These are phyloP conservation scores for Dichetophora obliterata DNA, from an alignment of 2,888 invertebrate species.

Conservation along the genomic window DNA sequence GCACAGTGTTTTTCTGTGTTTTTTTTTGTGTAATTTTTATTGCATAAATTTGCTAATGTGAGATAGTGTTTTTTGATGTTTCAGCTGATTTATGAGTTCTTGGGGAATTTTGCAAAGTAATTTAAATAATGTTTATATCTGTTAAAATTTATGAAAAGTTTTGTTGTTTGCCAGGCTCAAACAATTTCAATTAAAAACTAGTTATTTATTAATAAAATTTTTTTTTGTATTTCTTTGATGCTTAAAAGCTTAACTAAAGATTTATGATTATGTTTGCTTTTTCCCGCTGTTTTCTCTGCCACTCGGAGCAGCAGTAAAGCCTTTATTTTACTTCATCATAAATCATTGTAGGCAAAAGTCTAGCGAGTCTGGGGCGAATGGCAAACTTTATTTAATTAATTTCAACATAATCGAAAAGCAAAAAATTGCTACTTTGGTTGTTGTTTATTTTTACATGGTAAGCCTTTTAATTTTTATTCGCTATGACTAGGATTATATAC, in stretches of 20 bases:
- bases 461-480: too few species aligned
- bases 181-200: slow-evolving; percentile 18
- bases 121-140: background rate
- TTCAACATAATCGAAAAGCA: slow-evolving; percentile 22
- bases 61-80: background rate
- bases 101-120: background rate
- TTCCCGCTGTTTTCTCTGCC: too few species aligned
- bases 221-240: background rate
- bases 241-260: slow-evolving; percentile 9
- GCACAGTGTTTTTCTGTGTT: background rate
- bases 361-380: slow-evolving; percentile 10
- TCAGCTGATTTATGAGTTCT: background rate
- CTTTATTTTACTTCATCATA: slow-evolving; percentile 21
- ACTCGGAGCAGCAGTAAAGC: too few species aligned
- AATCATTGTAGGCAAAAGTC: slow-evolving; percentile 17
- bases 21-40: background rate
- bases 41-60: background rate
- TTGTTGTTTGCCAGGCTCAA: too few species aligned
- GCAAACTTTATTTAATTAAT: slow-evolving; percentile 35
- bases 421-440: too few species aligned
- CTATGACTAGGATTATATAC: too few species aligned
- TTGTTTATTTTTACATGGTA: too few species aligned
- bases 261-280: background rate
- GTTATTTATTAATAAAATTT: background rate
- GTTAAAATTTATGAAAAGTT: too few species aligned